Evolutionary conservation across 2,797 vertebrate genomes (phyloP).

Genomic region (Anguilla obscura): DNA sequence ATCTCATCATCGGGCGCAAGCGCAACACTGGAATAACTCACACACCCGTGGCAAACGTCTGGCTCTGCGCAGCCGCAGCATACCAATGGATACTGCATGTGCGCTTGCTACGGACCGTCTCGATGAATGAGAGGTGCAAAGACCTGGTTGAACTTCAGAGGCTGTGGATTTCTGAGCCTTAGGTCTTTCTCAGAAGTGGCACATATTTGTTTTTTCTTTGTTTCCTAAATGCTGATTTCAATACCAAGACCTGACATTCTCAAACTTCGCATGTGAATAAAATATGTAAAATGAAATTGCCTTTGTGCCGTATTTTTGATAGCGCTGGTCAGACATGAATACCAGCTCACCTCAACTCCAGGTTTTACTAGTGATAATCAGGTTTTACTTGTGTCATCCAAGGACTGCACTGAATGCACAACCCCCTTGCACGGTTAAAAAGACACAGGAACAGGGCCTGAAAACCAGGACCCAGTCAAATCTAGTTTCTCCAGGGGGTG

Average conservation of each 20-base stretch:
- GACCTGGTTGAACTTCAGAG: neutral
- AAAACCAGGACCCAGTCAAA: neutral
- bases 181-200: neutral
- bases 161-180: neutral
- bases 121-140: neutral
- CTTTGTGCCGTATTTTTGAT: neutral
- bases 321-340: neutral
- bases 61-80: neutral
- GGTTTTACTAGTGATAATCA: neutral
- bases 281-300: neutral
- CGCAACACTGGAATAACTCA: slow-evolving; percentile 29
- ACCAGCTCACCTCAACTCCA: neutral
- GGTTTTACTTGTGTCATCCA: neutral
- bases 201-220: neutral
- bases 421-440: neutral
- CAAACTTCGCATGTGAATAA: neutral
- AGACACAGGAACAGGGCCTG: neutral
- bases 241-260: neutral
- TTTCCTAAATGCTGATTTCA: neutral
- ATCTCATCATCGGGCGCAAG: slow-evolving; percentile 14
- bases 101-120: neutral
- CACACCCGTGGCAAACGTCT: slow-evolving; percentile 22
- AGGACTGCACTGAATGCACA: neutral
- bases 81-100: slow-evolving; percentile 11
- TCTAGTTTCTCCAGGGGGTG: neutral